phyloP scores from a whole-genome alignment of 2,888 invertebrate genomes.

The Eretmocerus hayati region DNA sequence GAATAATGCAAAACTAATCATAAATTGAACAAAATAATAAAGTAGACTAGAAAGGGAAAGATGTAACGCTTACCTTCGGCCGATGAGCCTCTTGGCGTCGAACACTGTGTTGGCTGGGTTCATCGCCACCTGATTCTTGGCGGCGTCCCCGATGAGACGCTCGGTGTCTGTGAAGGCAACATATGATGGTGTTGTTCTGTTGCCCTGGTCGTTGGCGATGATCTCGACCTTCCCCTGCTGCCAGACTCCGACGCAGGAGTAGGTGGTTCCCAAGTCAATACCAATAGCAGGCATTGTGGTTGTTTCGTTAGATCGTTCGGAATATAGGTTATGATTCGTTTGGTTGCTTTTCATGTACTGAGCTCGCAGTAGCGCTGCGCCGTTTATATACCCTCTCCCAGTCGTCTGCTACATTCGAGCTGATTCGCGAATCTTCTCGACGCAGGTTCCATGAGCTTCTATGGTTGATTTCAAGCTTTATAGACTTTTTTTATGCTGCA shows the following conservation, averaged over 20 bases:
- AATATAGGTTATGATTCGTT: constrained; percentile 14
- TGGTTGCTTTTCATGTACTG: constrained; percentile 27
- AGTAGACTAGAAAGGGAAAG: too few species aligned
- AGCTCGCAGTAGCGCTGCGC: neutral
- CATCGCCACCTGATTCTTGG: constrained; percentile 65
- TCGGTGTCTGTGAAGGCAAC: constrained; percentile 68
- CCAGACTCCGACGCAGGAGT: constrained; percentile 64
- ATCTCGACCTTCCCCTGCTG: constrained; percentile 80
- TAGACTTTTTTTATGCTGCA: too few species aligned
- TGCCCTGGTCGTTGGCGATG: constrained; percentile 63
- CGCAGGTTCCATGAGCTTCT: too few species aligned
- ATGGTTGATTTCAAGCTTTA: too few species aligned
- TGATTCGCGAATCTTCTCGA: neutral
- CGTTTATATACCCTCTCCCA: constrained; percentile 17
- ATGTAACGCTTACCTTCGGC: constrained; percentile 51
- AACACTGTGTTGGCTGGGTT: constrained; percentile 56
- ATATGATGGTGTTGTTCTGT: constrained; percentile 67
- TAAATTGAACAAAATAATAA: too few species aligned
- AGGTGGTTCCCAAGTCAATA: constrained; percentile 55
- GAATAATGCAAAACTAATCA: too few species aligned
- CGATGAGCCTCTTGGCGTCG: constrained; percentile 51
- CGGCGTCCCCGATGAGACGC: constrained; percentile 63
- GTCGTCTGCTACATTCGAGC: neutral
- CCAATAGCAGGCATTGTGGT: constrained; percentile 51
- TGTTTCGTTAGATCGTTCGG: constrained; percentile 7